Evolutionary conservation across 1,140 invertebrate species (phyloP), one percentile per base, ranked within the genome.

Genomic region (Drosophila quadrilineata): DNA sequence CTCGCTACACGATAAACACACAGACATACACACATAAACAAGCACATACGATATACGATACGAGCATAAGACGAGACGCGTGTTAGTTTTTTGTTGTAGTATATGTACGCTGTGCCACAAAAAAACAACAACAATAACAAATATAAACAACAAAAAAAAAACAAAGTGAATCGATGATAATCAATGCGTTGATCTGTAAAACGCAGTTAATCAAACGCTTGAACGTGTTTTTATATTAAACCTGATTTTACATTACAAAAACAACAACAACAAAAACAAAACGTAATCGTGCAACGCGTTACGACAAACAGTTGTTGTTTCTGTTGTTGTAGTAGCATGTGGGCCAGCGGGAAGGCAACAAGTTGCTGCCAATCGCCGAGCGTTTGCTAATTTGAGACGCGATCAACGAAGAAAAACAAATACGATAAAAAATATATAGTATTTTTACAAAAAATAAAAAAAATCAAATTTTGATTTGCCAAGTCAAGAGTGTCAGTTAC

Each of bases 401-500:
- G 14, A 46, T 10, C 58, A 24, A 33, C 12, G 24, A 35, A 3
- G 22, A 21, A 9, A 22, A 10, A 10, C 28, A 41, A 9, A 4
- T 8, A 53, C 16, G 29, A 14, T n/a, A 26, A 45, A 6, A 49
- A 2, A 48, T 2, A 46, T 10, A 17, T 17, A 24, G n/a, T 24
- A 24, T 6, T 22, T 49, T 10, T 9, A 54, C 17, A n/a, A 31
- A 26, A 6, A 24, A 21, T 3, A 66, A 53, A 67, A 67, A 67
- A 46, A 67, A 67, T 65, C 54, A 59, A 62, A 36, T 52, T 52
- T 60, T 48, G 57, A 52, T 60, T 52, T 60, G 57, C 35, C 57
- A 35, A 26, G 36, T 19, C 41, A 45, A 48, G 60, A 66, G 63
- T 66, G 63, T 71, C 62, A 66, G 59, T 68, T 52, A 57, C 57